Percentiles rank a stretch among this genome's conserved stretches.
Evolutionary conservation across 2,888 invertebrate species (phyloP).

Genomic region (Dolichomitus sp.): DNA sequence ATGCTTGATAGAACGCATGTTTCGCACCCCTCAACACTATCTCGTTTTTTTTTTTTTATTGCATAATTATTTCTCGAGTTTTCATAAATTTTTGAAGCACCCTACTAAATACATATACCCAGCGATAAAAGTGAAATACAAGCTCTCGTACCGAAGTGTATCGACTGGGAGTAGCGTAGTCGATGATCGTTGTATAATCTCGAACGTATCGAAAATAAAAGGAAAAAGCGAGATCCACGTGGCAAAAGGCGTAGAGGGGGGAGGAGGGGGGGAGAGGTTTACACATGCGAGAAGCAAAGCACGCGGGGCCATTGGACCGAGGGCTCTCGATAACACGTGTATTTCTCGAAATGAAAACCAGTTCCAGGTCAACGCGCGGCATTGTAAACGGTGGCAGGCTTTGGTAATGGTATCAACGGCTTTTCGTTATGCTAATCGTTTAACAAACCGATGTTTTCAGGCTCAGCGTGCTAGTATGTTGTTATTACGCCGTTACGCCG

Average conservation of each 20-base stretch:
- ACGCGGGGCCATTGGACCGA: constrained; percentile 31
- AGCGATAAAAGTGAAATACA: not conserved
- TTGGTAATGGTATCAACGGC: constrained; percentile 60
- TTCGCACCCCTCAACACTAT: constrained; percentile 2
- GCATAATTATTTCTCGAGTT: too few relatives aligned
- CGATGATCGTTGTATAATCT: constrained; percentile 22
- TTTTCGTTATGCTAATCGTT: constrained; percentile 66
- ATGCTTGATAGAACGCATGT: constrained; percentile 22
- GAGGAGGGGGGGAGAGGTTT: not conserved
- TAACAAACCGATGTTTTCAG: constrained; percentile 39
- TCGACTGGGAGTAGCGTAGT: not conserved
- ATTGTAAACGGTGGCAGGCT: constrained; percentile 63
- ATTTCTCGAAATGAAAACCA: constrained; percentile 65
- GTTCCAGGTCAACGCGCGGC: constrained; percentile 60
- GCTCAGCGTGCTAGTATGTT: constrained; percentile 6
- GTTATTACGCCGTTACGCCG: not conserved
- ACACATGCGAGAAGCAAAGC: not conserved
- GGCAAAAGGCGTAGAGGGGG: constrained; percentile 3
- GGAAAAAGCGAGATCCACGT: constrained; percentile 1
- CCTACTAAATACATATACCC: not conserved
- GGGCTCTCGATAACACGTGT: constrained; percentile 56
- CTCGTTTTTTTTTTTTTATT: not conserved
- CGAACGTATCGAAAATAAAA: constrained; percentile 9
- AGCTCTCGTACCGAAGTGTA: not conserved
- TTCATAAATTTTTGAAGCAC: too few relatives aligned